Conservation (phyloP, 2,113 vertebrate genomes). For the Pterophyllum scalare region DNA sequence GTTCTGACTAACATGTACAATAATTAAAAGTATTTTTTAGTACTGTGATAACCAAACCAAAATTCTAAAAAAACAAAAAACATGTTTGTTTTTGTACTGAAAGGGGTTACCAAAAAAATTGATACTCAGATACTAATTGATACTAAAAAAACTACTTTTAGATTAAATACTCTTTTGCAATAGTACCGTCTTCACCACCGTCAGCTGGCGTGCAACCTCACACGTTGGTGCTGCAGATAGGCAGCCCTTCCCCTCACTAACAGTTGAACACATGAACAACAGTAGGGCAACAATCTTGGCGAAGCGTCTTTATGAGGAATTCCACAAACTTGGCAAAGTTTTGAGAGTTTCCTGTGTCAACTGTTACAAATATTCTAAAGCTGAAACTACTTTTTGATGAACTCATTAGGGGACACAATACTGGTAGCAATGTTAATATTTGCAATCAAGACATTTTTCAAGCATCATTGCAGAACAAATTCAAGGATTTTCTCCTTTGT, state of each 20-base stretch:
- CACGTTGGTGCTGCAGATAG: too few relatives aligned
- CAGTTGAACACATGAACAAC: too few relatives aligned
- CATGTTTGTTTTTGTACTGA: neutral
- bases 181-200: neutral
- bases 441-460: neutral
- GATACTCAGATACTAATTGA: too few relatives aligned
- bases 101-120: too few relatives aligned
- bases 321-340: too few relatives aligned
- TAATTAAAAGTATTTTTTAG: neutral
- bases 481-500: neutral
- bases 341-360: neutral
- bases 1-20: neutral
- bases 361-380: neutral
- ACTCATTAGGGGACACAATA: neutral
- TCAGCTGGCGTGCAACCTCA: too few relatives aligned
- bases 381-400: neutral
- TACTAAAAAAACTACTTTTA: neutral
- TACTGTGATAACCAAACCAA: neutral
- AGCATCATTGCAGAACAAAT: neutral
- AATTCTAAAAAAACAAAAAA: neutral
- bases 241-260: too few relatives aligned
- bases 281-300: too few relatives aligned
- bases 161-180: neutral
- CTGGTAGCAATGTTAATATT: neutral
- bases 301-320: too few relatives aligned